Base-by-base conservation (phyloP, 1,140 invertebrate species). In the Psilanteris sp. region DNA sequence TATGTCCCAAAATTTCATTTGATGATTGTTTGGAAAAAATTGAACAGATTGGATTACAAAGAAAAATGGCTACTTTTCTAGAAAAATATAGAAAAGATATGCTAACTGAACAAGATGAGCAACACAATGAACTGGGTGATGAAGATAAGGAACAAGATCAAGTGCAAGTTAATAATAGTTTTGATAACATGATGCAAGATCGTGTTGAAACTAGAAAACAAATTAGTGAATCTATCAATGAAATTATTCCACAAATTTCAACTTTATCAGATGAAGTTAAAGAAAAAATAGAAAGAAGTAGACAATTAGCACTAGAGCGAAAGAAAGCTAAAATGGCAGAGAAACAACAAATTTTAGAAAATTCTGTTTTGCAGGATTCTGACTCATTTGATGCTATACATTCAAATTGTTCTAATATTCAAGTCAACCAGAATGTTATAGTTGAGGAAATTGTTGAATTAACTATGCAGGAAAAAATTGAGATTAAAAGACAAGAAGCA, bases 1-100 rank as follows among this genome's bases (percentile, higher is more conserved):
- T 98, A 31, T 97, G 93, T 90, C 96, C 97, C 0, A 96, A 94
- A 81, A 93, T 94, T 77, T 90, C 93, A 10, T 97, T 97, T 89
- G 93, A 95, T 81, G 95, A 97, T 84, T 93, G 94, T 62, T 87
- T 97, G 0, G 92, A 93, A 46, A 93, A 93, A 86, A 91, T 96
- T 41, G 96, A 97, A 82, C 91, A 90, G 34, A 88, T 98, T 0
- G 96, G 96, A 0, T 89, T 89, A 11, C 95, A 95, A 77, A 93
- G 91, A 61, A 85, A 91, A 24, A 89, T 96, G 7, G 89, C 91
- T 32, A 88, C 89, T 1, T 87, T 91, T 77, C 77, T 93, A 18
- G 90, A 90, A 11, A 91, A 90, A 67, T 92, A 93, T 67, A 88
- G 92, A 32, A 67, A 90, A n/a, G 92, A 91, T 8, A 90, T 93